Conservation (phyloP, 1,140 invertebrate genomes). For the Amphibalanus amphitrite region DNA sequence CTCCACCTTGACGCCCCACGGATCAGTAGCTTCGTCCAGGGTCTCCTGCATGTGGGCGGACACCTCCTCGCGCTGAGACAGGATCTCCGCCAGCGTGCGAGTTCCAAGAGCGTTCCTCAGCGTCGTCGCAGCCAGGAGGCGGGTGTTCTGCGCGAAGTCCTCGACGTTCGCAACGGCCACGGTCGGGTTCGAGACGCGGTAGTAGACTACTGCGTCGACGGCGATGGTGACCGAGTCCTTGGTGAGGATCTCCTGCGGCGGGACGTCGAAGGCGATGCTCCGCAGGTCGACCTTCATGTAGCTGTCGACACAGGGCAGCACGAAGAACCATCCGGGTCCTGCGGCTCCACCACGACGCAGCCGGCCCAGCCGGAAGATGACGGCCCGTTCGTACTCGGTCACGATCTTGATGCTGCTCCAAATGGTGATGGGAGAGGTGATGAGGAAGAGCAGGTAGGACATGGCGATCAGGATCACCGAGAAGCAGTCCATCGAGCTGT, state of each 20-base stretch:
- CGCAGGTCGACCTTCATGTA: constrained; percentile 75
- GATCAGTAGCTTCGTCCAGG: too few species aligned
- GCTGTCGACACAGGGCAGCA: constrained; percentile 76
- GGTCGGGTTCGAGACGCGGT: constrained; percentile 45
- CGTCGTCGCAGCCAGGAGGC: constrained; percentile 68
- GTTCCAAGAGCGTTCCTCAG: constrained; percentile 83
- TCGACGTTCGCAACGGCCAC: constrained; percentile 41
- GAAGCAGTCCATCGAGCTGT: too few species aligned
- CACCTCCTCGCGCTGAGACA: constrained; percentile 80
- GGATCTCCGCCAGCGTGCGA: constrained; percentile 70
- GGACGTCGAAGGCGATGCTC: constrained; percentile 79
- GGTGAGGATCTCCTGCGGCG: too few species aligned
- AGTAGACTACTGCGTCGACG: too few species aligned
- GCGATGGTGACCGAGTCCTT: too few species aligned
- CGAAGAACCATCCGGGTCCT: constrained; percentile 71
- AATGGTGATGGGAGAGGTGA: too few species aligned
- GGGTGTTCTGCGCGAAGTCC: constrained; percentile 41
- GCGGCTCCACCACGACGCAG: constrained; percentile 76
- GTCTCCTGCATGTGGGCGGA: too few species aligned
- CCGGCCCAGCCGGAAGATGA: too few species aligned
- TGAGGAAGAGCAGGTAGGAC: too few species aligned
- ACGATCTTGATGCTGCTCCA: too few species aligned
- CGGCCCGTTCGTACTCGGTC: constrained; percentile 73
- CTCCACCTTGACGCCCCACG: too few species aligned
- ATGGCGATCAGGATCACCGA: too few species aligned